Evolutionary conservation across 2,113 vertebrate species (phyloP), one percentile per base, ranked within the genome.

Genomic region (Nicator chloris): DNA sequence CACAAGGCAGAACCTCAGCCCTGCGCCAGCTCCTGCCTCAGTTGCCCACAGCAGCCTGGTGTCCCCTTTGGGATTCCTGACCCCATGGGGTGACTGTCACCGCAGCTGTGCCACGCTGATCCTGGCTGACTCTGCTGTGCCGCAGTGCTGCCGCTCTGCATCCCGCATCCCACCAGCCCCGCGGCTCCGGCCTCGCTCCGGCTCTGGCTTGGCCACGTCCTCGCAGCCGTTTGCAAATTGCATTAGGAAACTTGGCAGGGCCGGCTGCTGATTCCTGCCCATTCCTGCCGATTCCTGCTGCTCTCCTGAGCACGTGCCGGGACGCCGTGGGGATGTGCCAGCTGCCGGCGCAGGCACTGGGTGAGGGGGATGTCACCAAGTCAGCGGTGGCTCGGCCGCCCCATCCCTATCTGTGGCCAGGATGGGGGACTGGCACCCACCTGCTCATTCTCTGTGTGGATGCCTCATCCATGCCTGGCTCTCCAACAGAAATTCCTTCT

Each of bases 31-130:
- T 53, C 56, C 31, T 2, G 9, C 63, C 79, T 63, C 45, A 10
- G 15, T 59, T 53, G 28, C 44, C 49, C 2, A 0, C 2, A 0
- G 12, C 57, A 33, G 50, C 65, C 26, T 20, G 0, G 19, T 44
- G 86, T 63, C 44, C 87, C n/a, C 2, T 0, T 30, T 23, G 15
- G 37, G 5, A 35, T 28, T 51, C 2, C 45, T 1, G 10, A 22
- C 13, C 30, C 54, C 13, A 1, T 0, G 6, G 21, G 24, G 40
- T 3, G 37, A 2, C 35, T 6, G 39, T 72, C 78, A 33, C 71
- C 0, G 0, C 60, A 6, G 90, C 26, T 4, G 59, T 53, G 81
- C 78, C 44, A 2, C 5, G 30, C 75, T 2, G 30, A 1, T n/a
- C 72, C 49, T 0, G 19, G 56, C 66, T 22, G 47, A 16, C 76